Evolutionary conservation across 2,113 vertebrate species (phyloP).

Genomic region (Lepisosteus oculatus): DNA sequence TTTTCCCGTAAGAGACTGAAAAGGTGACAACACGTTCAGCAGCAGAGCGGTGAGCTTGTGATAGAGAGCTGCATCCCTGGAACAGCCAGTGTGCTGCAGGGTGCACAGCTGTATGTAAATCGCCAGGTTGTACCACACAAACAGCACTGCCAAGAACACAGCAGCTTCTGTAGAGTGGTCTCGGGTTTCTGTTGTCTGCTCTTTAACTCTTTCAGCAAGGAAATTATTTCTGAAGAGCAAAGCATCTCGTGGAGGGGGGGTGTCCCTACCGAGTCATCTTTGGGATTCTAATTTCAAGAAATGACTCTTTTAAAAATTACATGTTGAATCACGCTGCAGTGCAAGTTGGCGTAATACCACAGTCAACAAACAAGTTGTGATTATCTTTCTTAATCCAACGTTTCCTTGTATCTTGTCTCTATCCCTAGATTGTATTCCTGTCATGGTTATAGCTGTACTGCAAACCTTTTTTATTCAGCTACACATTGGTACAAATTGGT

Average conservation of each 20-base stretch:
- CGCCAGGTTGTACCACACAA: not conserved
- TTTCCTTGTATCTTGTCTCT: too few relatives aligned
- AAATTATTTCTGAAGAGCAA: not conserved
- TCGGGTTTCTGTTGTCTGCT: not conserved
- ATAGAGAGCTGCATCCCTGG: not conserved
- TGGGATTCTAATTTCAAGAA: constrained; percentile 11
- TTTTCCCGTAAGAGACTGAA: not conserved
- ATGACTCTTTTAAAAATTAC: constrained; percentile 5
- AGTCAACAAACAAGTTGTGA: too few relatives aligned
- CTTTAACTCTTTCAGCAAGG: not conserved
- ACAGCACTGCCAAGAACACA: not conserved
- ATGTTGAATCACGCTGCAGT: not conserved
- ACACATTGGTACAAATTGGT: too few relatives aligned
- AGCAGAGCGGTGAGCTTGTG: too few relatives aligned
- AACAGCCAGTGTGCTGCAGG: not conserved
- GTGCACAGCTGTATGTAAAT: not conserved
- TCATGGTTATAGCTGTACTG: too few relatives aligned
- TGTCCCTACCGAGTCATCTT: constrained; percentile 7
- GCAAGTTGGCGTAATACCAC: too few relatives aligned
- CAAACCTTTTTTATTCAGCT: too few relatives aligned
- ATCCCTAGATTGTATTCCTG: too few relatives aligned
- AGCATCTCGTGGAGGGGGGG: not conserved
- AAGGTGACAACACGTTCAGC: not conserved
- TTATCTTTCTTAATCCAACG: too few relatives aligned
- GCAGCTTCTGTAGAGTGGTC: not conserved